phyloP scores from a whole-genome alignment of 2,113 vertebrate genomes.

The Paradoxurus hermaphroditus region DNA sequence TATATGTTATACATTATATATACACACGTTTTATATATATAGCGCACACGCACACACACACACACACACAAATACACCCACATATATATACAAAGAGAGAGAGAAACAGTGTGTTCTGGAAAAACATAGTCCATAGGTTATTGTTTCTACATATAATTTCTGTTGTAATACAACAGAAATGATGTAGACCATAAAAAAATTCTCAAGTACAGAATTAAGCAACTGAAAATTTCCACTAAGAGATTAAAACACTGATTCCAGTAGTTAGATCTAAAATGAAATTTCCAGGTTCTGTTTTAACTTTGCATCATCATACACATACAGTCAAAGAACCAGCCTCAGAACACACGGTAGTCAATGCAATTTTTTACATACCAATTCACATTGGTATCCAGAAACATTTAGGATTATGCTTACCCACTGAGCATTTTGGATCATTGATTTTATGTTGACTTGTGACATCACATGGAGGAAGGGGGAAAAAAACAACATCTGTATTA shows the following conservation, averaged over 20 bases:
- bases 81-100: too few relatives aligned
- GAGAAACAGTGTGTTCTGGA: slow-evolving; percentile 30
- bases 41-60: too few relatives aligned
- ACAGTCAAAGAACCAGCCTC: slow-evolving; percentile 81
- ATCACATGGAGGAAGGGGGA: slow-evolving; percentile 61
- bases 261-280: slow-evolving; percentile 84
- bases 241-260: slow-evolving; percentile 85
- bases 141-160: slow-evolving; percentile 86
- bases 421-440: slow-evolving; percentile 72
- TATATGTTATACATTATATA: slow-evolving; percentile 76
- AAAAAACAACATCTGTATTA: slow-evolving; percentile 68
- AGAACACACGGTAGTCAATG: slow-evolving; percentile 76
- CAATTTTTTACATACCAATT: slow-evolving; percentile 78
- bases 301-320: slow-evolving; percentile 75
- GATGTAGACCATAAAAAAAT: slow-evolving; percentile 81
- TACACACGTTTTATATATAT: too few relatives aligned
- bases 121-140: slow-evolving; percentile 90
- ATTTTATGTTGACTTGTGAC: slow-evolving; percentile 80
- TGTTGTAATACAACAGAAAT: slow-evolving; percentile 88
- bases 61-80: too few relatives aligned
- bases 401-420: slow-evolving; percentile 65
- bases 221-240: slow-evolving; percentile 82
- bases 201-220: slow-evolving; percentile 76
- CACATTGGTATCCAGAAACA: slow-evolving; percentile 79
- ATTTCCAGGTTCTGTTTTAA: slow-evolving; percentile 80